Percentiles rank a stretch among this genome's conserved stretches.
phyloP scores from a whole-genome alignment of 2,113 vertebrate genomes.

The Gavia stellata region DNA sequence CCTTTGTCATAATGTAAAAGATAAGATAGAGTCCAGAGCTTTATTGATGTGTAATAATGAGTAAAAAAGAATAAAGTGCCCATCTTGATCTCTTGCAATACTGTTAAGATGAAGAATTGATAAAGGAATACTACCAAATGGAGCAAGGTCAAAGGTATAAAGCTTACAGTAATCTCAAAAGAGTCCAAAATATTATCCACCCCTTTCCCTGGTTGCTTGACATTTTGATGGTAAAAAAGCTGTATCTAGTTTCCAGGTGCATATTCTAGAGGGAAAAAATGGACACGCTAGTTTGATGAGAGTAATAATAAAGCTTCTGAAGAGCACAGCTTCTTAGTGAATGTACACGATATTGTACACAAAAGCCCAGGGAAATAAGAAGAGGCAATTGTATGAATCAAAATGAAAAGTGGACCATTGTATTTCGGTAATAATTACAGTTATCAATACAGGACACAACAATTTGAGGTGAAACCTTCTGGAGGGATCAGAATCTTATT shows the following conservation, averaged over 20 bases:
- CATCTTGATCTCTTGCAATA: background rate
- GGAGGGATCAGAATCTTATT: background rate
- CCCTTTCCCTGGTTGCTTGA: background rate
- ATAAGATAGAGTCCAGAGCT: background rate
- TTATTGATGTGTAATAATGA: background rate
- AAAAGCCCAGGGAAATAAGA: background rate
- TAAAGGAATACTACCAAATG: background rate
- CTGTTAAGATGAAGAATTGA: constrained; percentile 1
- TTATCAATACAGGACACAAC: background rate
- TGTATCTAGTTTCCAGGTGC: background rate
- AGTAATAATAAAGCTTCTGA: background rate
- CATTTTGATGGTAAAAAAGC: background rate
- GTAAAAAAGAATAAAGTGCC: background rate
- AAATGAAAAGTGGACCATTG: background rate
- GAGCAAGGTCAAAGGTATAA: background rate
- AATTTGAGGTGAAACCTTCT: background rate
- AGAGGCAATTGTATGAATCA: background rate
- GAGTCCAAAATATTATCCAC: background rate
- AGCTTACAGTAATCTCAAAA: background rate
- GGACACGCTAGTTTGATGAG: background rate
- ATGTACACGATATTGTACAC: background rate
- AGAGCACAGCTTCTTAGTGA: background rate
- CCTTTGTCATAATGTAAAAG: background rate
- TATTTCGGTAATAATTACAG: background rate
- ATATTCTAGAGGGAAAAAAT: background rate